Evolutionary conservation across 2,797 vertebrate species (phyloP).

Genomic region (Halcyon leucocephala): DNA sequence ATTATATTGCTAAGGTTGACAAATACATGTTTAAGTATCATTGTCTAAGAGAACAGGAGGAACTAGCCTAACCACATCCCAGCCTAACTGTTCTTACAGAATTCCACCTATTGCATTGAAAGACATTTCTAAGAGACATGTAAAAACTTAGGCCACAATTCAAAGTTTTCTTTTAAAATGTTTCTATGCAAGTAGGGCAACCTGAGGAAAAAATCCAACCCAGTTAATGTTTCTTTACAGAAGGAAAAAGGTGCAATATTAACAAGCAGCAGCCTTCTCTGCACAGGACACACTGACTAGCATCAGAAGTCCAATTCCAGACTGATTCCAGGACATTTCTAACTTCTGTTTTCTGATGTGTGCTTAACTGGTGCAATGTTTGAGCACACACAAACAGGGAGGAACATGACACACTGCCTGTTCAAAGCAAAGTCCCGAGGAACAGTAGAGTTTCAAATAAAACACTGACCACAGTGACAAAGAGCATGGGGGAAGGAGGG

Average conservation of each 20-base stretch:
- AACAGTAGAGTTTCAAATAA: background rate
- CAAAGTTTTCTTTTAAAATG: background rate
- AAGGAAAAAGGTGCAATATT: background rate
- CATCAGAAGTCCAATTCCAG: background rate
- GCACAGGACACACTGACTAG: background rate
- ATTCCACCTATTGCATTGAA: background rate
- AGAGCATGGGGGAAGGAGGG: background rate
- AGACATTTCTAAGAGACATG: background rate
- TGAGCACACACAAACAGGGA: background rate
- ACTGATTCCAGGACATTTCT: background rate
- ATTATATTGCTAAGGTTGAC: background rate
- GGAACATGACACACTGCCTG: background rate
- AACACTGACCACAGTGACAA: background rate
- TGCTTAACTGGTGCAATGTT: fast-evolving
- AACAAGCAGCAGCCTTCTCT: background rate
- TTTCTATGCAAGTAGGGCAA: background rate
- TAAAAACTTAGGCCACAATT: background rate
- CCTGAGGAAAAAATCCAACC: background rate
- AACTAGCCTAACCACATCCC: background rate
- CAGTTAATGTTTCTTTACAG: background rate
- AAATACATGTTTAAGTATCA: background rate
- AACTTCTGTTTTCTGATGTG: background rate
- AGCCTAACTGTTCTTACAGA: background rate
- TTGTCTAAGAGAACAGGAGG: background rate
- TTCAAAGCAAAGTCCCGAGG: background rate